These are phyloP conservation scores for Mesoligia furuncula DNA, from an alignment of 2,888 invertebrate species.

Conservation along the genomic window DNA sequence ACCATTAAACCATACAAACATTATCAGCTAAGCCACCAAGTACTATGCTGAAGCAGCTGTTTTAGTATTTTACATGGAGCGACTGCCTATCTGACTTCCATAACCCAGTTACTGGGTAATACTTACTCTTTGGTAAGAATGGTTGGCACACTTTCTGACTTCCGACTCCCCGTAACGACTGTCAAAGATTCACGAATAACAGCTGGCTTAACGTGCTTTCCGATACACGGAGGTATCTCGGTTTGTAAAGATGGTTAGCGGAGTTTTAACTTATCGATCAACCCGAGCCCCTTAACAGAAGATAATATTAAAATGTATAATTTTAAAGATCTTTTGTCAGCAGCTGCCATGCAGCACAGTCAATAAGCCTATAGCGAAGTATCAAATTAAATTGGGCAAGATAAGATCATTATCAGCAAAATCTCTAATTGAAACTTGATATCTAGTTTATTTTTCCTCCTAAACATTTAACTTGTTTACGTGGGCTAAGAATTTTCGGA, in stretches of 20 bases:
- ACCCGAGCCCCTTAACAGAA: background rate
- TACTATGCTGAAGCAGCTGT: background rate
- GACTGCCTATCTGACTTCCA: no score
- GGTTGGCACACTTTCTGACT: no score
- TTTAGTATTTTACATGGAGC: background rate
- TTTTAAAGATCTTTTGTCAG: background rate
- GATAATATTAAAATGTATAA: no score
- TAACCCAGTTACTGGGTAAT: no score
- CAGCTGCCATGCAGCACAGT: background rate
- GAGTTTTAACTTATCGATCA: background rate
- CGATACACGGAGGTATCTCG: no score
- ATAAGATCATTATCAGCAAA: slow-evolving; percentile 71
- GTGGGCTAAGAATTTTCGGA: slow-evolving; percentile 62
- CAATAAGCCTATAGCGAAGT: slow-evolving; percentile 37
- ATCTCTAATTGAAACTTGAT: slow-evolving; percentile 83
- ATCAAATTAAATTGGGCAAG: slow-evolving; percentile 64
- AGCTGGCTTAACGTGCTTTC: no score
- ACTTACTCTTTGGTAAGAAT: no score
- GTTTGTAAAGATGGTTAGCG: no score
- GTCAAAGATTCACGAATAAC: no score
- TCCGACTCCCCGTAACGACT: no score
- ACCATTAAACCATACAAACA: background rate
- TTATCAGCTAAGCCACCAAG: background rate
- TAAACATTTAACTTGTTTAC: slow-evolving; percentile 58
- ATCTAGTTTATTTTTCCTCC: slow-evolving; percentile 66